Conservation (phyloP, 2,797 vertebrate genomes). For the Scleropages formosus region DNA sequence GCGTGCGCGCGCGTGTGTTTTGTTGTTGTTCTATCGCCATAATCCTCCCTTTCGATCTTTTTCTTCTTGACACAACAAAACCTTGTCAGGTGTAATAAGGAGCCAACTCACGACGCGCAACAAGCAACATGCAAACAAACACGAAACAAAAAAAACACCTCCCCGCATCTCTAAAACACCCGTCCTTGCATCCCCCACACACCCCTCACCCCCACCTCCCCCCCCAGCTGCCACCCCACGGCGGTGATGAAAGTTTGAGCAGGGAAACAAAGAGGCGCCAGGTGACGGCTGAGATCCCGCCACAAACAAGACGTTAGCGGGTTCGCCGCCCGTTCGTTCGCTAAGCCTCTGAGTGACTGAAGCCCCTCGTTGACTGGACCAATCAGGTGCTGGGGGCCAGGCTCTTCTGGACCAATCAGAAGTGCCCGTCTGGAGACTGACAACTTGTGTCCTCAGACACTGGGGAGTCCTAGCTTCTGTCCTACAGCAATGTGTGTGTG, state of each 20-base stretch:
- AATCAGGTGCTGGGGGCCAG: not conserved
- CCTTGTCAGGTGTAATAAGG: constrained; percentile 67
- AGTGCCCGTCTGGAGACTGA: not conserved
- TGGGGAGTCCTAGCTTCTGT: not conserved
- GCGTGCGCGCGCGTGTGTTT: not conserved
- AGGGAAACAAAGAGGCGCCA: constrained; percentile 63
- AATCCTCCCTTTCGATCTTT: constrained; percentile 51
- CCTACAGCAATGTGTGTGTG: constrained; percentile 8
- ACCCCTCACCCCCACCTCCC: constrained; percentile 43
- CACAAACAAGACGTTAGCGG: not conserved
- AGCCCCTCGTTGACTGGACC: not conserved
- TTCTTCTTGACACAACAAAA: constrained; percentile 58
- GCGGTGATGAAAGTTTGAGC: constrained; percentile 74
- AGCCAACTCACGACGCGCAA: constrained; percentile 59
- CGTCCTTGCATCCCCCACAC: constrained; percentile 12
- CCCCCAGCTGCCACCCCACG: constrained; percentile 64
- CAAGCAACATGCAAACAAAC: constrained; percentile 75
- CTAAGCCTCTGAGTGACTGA: not conserved
- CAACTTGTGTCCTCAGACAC: not conserved
- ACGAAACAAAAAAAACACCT: constrained; percentile 67
- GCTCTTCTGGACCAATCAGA: not conserved
- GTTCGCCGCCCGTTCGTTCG: not conserved
- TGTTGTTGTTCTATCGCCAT: constrained; percentile 20
- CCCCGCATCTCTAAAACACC: constrained; percentile 24
- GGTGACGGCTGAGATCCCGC: constrained; percentile 44